Evolutionary conservation across 1,140 invertebrate genomes (phyloP).

Genomic region (Bombus confusus): DNA sequence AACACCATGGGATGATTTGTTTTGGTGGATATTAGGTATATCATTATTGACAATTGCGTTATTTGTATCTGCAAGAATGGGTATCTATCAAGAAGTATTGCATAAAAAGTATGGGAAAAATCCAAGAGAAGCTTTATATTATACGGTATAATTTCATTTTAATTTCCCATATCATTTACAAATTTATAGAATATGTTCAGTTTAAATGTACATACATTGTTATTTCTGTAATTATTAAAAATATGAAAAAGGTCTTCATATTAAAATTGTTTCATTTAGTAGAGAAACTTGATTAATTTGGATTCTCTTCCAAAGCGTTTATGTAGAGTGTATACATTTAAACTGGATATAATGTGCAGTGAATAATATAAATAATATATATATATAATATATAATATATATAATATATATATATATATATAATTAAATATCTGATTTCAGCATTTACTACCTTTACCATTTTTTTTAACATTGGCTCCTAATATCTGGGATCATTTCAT

Average conservation of each 20-base stretch:
- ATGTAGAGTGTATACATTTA: background rate
- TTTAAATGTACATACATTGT: background rate
- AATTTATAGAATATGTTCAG: background rate
- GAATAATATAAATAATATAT: background rate
- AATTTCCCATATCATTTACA: background rate
- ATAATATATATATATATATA: no score
- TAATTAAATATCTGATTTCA: constrained; percentile 78
- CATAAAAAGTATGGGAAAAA: constrained; percentile 95
- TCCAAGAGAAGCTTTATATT: constrained; percentile 96
- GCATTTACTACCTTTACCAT: constrained; percentile 94
- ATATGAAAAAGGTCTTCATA: no score
- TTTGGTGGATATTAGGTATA: constrained; percentile 94
- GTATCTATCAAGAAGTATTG: constrained; percentile 97
- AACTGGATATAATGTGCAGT: no score
- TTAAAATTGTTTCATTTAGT: background rate
- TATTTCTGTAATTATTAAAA: background rate
- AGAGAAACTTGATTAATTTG: background rate
- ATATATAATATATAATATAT: no score
- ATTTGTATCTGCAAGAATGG: constrained; percentile 97
- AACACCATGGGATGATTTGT: constrained; percentile 84
- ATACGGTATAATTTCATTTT: constrained; percentile 90
- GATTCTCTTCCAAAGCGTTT: background rate
- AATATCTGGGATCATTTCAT: constrained; percentile 90
- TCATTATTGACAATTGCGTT: constrained; percentile 93
- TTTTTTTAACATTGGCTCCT: constrained; percentile 88